Conservation (phyloP, 2,797 vertebrate genomes). For the Sciurus vulgaris region DNA sequence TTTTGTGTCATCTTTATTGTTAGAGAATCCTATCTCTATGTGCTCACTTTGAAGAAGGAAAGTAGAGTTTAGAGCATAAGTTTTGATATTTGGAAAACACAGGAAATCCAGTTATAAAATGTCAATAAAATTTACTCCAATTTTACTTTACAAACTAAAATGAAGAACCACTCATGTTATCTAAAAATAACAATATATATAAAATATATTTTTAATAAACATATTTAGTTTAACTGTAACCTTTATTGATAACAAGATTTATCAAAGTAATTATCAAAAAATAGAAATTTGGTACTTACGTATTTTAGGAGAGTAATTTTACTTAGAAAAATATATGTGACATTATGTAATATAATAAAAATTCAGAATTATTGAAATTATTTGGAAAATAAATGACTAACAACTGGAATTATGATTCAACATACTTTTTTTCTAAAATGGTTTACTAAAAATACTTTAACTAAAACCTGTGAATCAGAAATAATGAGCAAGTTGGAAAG, state of each 20-base stretch:
- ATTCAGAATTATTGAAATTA: constrained; percentile 69
- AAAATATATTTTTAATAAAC: constrained; percentile 48
- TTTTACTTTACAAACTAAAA: constrained; percentile 8
- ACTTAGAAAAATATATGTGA: constrained; percentile 55
- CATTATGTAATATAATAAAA: constrained; percentile 65
- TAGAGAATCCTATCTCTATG: neutral
- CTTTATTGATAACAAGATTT: constrained; percentile 46
- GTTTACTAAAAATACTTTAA: constrained; percentile 67
- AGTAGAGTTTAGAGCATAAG: neutral
- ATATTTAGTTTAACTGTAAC: neutral
- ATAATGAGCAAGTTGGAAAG: constrained; percentile 53
- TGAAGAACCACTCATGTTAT: neutral
- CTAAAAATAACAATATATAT: constrained; percentile 11
- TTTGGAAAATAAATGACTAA: constrained; percentile 64
- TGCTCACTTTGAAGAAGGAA: neutral
- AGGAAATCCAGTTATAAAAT: neutral
- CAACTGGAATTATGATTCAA: constrained; percentile 46
- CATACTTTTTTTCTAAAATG: constrained; percentile 57
- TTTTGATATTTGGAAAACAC: neutral
- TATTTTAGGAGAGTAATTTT: constrained; percentile 33
- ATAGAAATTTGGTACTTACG: neutral
- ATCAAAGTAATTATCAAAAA: constrained; percentile 27
- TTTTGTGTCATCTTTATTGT: neutral
- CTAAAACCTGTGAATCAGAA: constrained; percentile 64
- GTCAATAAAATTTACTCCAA: neutral